Evolutionary conservation across 2,113 vertebrate genomes (phyloP).

Genomic region (Microcebus griseorufus): DNA sequence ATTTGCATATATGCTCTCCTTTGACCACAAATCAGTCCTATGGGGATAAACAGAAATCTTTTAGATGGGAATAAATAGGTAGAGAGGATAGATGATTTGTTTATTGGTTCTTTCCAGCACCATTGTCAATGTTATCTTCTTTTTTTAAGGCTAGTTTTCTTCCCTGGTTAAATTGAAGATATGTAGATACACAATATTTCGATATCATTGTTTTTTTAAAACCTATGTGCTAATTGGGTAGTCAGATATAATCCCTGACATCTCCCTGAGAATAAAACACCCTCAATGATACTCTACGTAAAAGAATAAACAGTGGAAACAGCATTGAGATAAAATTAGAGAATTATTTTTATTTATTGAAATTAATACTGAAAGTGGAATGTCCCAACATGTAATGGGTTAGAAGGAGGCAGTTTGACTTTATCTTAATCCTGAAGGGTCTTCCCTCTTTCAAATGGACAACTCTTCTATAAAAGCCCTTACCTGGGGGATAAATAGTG

Average conservation of each 20-base stretch:
- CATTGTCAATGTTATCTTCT: neutral
- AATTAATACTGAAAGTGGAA: neutral
- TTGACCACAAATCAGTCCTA: neutral
- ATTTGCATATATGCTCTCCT: neutral
- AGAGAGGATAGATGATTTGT: neutral
- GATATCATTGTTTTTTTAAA: neutral
- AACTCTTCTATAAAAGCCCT: neutral
- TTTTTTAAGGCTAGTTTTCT: neutral
- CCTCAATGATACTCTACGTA: neutral
- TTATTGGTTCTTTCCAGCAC: neutral
- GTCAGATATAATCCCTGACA: neutral
- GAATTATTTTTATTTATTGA: conserved; percentile 36
- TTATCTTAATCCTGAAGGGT: neutral
- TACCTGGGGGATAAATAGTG: neutral
- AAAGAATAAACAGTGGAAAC: conserved; percentile 18
- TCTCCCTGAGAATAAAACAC: neutral
- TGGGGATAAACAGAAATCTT: neutral
- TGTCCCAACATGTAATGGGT: neutral
- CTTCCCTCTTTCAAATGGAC: neutral
- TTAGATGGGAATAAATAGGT: neutral
- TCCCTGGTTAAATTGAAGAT: neutral
- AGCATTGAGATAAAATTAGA: conserved; percentile 4
- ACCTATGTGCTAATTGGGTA: neutral
- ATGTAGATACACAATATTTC: neutral
- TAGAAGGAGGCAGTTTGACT: neutral